Evolutionary conservation across 53 echinoderm and acorn worm species (phyloP).

Genomic region (Patiria pectinifera): DNA sequence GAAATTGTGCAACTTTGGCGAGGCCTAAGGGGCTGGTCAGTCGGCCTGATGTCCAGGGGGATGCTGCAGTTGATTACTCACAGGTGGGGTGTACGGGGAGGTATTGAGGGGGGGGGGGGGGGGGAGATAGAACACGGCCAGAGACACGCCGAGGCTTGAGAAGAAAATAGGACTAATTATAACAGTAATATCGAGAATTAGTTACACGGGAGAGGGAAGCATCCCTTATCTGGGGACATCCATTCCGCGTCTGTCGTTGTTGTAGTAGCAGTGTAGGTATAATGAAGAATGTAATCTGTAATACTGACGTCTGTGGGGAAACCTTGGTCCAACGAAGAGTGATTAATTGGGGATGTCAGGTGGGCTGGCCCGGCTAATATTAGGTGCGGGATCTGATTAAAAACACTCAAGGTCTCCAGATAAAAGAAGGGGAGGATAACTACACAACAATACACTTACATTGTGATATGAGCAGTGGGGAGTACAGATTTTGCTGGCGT

Average conservation of each 20-base stretch:
- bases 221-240: neutral
- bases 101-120: neutral
- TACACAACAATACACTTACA: too few relatives aligned
- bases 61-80: constrained; percentile 29
- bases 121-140: neutral
- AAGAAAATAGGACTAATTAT: constrained; percentile 4
- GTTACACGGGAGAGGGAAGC: neutral
- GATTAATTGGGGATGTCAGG: constrained; percentile 58
- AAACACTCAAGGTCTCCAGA: neutral
- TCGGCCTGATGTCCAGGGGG: constrained; percentile 2
- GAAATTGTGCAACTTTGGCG: constrained; percentile 27
- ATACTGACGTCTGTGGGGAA: neutral
- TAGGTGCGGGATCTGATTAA: neutral
- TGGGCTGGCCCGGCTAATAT: neutral
- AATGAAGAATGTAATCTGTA: neutral
- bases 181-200: neutral
- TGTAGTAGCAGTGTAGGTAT: neutral
- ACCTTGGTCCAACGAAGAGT: neutral
- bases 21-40: constrained; percentile 35
- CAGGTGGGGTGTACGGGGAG: constrained; percentile 49
- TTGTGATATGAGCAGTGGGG: too few relatives aligned
- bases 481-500: neutral
- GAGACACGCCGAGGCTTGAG: neutral
- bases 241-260: neutral
- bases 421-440: neutral